Percentiles rank a stretch among this genome's conserved stretches.
phyloP scores from a whole-genome alignment of 2,113 vertebrate genomes.

The Osmerus mordax region DNA sequence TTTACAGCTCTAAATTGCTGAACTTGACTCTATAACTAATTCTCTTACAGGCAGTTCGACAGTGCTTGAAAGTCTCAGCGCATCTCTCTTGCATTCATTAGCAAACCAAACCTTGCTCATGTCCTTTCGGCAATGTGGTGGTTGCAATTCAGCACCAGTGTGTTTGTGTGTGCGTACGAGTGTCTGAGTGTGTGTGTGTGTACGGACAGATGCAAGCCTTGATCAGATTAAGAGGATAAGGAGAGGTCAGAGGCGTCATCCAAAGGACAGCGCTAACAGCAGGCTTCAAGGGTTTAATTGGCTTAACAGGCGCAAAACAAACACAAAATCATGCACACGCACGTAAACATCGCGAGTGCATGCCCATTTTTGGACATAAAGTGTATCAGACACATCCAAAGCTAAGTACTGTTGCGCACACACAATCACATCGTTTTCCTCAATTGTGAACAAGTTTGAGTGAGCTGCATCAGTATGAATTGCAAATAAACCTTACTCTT shows the following conservation, averaged over 20 bases:
- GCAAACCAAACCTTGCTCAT: background rate
- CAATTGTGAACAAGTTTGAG: too few species aligned
- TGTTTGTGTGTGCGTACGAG: background rate
- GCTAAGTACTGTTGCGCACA: background rate
- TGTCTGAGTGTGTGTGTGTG: background rate
- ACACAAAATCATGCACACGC: background rate
- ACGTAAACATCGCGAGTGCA: background rate
- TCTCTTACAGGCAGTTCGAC: too few species aligned
- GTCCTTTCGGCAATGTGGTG: conserved; percentile 2
- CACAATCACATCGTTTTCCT: background rate
- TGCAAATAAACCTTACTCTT: too few species aligned
- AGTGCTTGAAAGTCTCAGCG: background rate
- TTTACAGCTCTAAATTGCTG: too few species aligned
- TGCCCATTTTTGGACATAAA: background rate
- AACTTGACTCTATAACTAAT: too few species aligned
- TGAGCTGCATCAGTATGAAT: too few species aligned
- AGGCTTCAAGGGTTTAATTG: conserved; percentile 13
- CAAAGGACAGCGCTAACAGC: conserved; percentile 12
- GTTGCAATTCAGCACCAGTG: conserved; percentile 1
- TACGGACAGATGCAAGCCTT: conserved; percentile 19
- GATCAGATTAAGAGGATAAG: conserved; percentile 25
- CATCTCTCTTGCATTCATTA: background rate
- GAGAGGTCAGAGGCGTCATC: conserved; percentile 4
- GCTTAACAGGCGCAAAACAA: background rate
- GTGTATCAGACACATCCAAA: background rate